Evolutionary conservation across 1,140 invertebrate genomes (phyloP), one percentile per base, ranked within the genome.

Genomic region (Zaprionus africanus): DNA sequence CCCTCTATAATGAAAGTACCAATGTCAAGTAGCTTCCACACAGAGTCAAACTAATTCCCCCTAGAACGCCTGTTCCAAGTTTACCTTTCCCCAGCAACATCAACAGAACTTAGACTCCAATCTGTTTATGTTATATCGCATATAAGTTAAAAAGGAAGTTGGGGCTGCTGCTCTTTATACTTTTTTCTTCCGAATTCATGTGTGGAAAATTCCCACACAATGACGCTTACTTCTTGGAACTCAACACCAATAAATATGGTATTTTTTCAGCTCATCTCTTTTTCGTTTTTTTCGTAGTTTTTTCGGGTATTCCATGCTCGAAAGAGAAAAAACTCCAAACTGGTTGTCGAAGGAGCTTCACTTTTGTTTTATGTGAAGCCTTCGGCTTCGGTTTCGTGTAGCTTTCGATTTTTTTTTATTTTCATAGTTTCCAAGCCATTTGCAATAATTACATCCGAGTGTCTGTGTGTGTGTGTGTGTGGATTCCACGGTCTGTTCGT

Each of bases 301-400:
- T 51, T 66, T 60, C 1, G 51, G 57, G 59, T 70, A 62, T 69
- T 61, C 60, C 28, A 61, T 74, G 56, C 70, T 67, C 59, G 22
- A 73, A 41, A 22, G n/a, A 28, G 6, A 46, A 56, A 31, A 61
- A 61, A 70, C 31, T n/a, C 46, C 36, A 70, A 75, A 75, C 72
- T 70, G 72, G 72, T 75, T 75, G 66, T 63, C 66, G 66, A 62
- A 75, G 72, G 72, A 75, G 59, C 72, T 75, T 75, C 72, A 75
- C 72, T 75, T 69, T 75, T 70, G 69, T 70, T 38, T 54, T 24
- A 62, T 65, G 15, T 65, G 15, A 63, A n/a, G 54, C 28, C 67
- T 68, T 34, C 31, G 58, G 49, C 58, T 49, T 57, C 41, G 43
- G 58, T 71, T 57, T 31, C 54, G 26, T 66, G 26, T 24, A 62